Base-by-base conservation (phyloP, 2,888 invertebrate species). In the Caenorhabditis plicata region DNA sequence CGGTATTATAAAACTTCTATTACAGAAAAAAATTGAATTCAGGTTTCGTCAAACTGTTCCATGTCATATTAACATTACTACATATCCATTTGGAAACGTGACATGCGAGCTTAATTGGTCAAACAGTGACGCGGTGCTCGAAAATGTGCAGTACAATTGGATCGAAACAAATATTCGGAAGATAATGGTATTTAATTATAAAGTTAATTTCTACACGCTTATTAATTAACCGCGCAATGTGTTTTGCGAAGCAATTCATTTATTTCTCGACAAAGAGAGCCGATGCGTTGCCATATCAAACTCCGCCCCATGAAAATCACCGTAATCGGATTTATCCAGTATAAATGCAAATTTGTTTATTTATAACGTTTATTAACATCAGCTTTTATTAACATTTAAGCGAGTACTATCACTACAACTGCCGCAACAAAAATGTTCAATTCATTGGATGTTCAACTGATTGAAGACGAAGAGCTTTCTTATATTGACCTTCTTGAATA, bases 41-140 rank as follows among this genome's bases (percentile, higher is more conserved):
- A 67, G 67, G 45, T 13, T 63, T 7, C 27, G 33, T 8, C 46
- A 49, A 29, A 13, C 23, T 2, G 40, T 64, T 5, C 63, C 57
- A 8, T 67, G 67, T 20, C 26, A 41, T 8, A 43, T 48, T 0
- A 31, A 48, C 13, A 31, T 41, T 7, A 31, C 29, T 9, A 40
- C 26, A 11, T 39, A 52, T 15, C 67, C 64, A 15, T 67, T 67
- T 20, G 54, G 64, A 3, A 67, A 67, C 35, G 54, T 54, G 1
- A 55, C 61, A 2, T 67, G 67, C 31, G 43, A 43, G 4, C 38
- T 54, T 23, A 19, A 33, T 8, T 43, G 54, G 51, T 17, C 19
- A 27, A 29, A 32, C 19, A 25, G 17, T n/a, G 31, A 49, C 19
- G 7, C 8, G 15, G 7, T 13, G 15, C 13, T 25, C 1, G 15